Conservation (phyloP, 2,797 vertebrate genomes). For the Alcedo atthis region DNA sequence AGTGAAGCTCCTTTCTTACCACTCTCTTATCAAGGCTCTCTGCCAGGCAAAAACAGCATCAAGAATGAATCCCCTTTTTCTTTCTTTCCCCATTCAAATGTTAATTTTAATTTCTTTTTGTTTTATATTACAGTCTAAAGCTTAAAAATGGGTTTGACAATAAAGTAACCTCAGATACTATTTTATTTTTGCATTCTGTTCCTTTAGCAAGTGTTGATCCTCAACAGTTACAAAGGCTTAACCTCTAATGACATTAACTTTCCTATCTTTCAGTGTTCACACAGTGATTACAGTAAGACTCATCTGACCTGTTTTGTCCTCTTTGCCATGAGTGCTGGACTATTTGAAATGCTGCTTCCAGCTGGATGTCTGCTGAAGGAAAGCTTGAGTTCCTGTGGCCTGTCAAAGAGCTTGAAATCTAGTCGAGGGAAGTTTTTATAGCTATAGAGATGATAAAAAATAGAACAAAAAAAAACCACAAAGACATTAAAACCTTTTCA, state of each 20-base stretch:
- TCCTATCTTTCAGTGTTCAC: not conserved
- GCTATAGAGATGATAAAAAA: conserved; percentile 66
- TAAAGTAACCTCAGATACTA: not conserved
- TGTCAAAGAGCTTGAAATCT: conserved; percentile 89
- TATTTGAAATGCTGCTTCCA: conserved; percentile 87
- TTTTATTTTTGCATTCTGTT: not conserved
- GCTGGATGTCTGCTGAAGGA: conserved; percentile 84
- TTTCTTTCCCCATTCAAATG: not conserved
- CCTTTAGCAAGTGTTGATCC: not conserved
- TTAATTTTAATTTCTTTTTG: not conserved
- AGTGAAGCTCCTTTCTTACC: not conserved
- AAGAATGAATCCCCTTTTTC: not conserved
- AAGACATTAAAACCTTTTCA: not conserved
- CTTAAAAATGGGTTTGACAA: not conserved
- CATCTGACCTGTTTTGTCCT: conserved; percentile 93
- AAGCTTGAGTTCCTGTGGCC: conserved; percentile 85
- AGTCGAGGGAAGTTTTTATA: conserved; percentile 92
- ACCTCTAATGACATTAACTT: not conserved
- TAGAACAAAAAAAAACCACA: not conserved
- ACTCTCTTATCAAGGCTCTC: not conserved
- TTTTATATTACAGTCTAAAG: not conserved
- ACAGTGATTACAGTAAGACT: not conserved
- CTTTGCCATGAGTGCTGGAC: conserved; percentile 94
- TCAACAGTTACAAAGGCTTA: not conserved
- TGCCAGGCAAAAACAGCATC: not conserved